A percentile compares a stretch with the other conserved stretches of the same genome.
Conservation (phyloP, 64 coral and sea anemone species). For the Trachythela sp. region DNA sequence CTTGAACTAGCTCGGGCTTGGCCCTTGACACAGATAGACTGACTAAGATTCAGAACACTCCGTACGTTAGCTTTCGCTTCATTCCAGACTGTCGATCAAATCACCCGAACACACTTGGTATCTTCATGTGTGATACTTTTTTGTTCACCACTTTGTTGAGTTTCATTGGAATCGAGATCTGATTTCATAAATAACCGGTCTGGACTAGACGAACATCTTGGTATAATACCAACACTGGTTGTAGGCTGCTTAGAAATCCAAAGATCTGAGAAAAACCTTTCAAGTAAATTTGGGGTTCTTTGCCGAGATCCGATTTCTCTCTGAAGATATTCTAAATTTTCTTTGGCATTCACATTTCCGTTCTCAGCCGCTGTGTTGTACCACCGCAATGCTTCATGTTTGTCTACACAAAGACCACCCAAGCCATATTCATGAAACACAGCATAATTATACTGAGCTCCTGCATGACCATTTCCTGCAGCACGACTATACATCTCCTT, state of each 20-base stretch:
- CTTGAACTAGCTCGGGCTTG: no score
- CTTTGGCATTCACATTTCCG: conserved; percentile 78
- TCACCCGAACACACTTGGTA: background rate
- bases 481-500: conserved; percentile 67
- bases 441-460: conserved; percentile 84
- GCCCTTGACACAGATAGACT: no score
- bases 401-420: conserved; percentile 65
- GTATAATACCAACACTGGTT: background rate
- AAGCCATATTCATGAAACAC: conserved; percentile 88
- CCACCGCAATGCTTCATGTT: conserved; percentile 63
- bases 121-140: background rate
- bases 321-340: conserved; percentile 50
- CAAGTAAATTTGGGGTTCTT: background rate
- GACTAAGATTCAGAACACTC: no score
- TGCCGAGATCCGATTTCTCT: background rate
- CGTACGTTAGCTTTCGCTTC: no score
- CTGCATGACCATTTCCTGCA: conserved; percentile 70
- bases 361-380: conserved; percentile 85
- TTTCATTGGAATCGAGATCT: background rate
- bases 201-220: background rate
- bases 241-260: background rate
- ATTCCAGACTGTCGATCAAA: background rate
- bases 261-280: background rate
- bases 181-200: background rate
- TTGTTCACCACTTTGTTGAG: background rate